Percentiles rank a stretch among this genome's conserved stretches.
Evolutionary conservation across 2,888 invertebrate genomes (phyloP).

Genomic region (Drosophila nigricruria): DNA sequence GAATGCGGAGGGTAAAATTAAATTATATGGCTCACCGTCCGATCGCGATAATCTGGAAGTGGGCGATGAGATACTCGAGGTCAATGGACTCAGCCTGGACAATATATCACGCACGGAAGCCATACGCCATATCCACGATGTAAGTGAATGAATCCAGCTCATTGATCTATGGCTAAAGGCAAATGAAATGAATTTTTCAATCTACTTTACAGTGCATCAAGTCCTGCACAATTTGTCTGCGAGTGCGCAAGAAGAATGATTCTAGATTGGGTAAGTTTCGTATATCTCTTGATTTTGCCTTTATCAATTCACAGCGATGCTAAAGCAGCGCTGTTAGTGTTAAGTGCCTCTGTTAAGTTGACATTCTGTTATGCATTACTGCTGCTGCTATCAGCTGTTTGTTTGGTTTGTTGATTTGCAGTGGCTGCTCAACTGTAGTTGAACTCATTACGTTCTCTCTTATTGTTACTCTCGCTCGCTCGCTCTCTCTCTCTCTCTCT

Average conservation of each 20-base stretch:
- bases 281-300: neutral
- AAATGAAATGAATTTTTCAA: neutral
- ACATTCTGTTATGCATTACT: slow-evolving; percentile 10
- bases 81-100: slow-evolving; percentile 96
- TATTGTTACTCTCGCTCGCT: neutral
- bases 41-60: slow-evolving; percentile 97
- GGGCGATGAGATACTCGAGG: slow-evolving; percentile 98
- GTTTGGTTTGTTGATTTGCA: slow-evolving; percentile 18
- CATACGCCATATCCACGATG: slow-evolving; percentile 97
- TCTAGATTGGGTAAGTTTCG: slow-evolving; percentile 89
- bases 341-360: neutral
- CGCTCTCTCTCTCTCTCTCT: neutral
- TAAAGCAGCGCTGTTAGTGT: neutral
- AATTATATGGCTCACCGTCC: slow-evolving; percentile 96
- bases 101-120: slow-evolving; percentile 97
- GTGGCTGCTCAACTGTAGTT: slow-evolving; percentile 30
- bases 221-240: slow-evolving; percentile 96
- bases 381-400: slow-evolving; percentile 22
- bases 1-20: slow-evolving; percentile 97
- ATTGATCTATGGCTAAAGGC: neutral
- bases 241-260: slow-evolving; percentile 95
- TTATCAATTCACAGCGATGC: neutral
- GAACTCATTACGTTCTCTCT: neutral
- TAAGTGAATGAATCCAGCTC: slow-evolving; percentile 85
- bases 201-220: slow-evolving; percentile 94